Conservation (phyloP, 1,140 invertebrate genomes). For the Tetramorium parvispinum region DNA sequence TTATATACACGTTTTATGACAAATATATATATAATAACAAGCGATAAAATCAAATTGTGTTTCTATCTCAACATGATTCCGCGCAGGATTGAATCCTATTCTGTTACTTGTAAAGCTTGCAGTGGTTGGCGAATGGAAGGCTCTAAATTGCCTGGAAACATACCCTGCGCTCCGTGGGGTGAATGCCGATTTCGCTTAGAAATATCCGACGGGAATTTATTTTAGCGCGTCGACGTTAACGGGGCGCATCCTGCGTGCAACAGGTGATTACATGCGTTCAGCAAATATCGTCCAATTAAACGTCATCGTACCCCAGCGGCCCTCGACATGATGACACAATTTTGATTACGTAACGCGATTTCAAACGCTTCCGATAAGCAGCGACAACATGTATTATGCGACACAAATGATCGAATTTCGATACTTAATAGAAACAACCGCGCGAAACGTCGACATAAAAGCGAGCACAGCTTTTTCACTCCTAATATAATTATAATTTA, state of each 20-base stretch:
- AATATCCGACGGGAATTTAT: slow-evolving; percentile 61
- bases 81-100: background rate
- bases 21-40: background rate
- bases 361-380: slow-evolving; percentile 25
- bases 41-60: background rate
- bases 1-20: background rate
- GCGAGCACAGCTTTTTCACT: background rate
- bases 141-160: slow-evolving; percentile 29
- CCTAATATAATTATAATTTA: slow-evolving; percentile 4
- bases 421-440: background rate
- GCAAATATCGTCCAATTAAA: slow-evolving; percentile 73
- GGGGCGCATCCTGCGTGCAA: slow-evolving; percentile 57
- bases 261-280: slow-evolving; percentile 74
- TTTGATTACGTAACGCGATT: slow-evolving; percentile 48
- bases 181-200: slow-evolving; percentile 17
- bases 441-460: background rate
- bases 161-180: background rate
- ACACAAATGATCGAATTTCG: background rate
- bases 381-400: background rate
- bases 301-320: slow-evolving; percentile 29
- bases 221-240: slow-evolving; percentile 56
- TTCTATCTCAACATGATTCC: background rate
- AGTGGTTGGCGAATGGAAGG: background rate
- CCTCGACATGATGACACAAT: slow-evolving; percentile 44
- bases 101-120: background rate